A percentile compares a stretch with the other conserved stretches of the same genome.
phyloP scores from a whole-genome alignment of 2,797 vertebrate genomes.

The Alfaro cultratus region DNA sequence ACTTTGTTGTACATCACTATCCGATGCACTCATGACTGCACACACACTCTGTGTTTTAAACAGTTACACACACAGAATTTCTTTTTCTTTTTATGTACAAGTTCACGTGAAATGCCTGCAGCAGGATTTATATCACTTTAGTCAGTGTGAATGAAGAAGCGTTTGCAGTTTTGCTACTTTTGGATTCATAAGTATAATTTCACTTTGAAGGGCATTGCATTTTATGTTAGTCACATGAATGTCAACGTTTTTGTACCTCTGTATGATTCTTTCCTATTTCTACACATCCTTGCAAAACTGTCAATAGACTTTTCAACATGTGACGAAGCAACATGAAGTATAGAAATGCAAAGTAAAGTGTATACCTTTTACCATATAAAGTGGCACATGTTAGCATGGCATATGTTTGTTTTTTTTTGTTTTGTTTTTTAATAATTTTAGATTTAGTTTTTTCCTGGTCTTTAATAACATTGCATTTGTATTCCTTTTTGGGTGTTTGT shows the following conservation, averaged over 20 bases:
- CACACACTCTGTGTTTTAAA: slow-evolving; percentile 7
- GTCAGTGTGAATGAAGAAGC: neutral
- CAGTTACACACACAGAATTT: neutral
- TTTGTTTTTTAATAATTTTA: no score
- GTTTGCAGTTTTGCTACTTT: neutral
- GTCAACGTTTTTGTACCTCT: neutral
- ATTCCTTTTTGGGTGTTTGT: neutral
- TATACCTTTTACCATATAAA: neutral
- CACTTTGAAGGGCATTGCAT: neutral
- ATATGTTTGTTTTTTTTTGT: no score
- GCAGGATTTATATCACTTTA: slow-evolving; percentile 34
- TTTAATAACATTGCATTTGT: neutral
- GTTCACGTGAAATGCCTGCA: slow-evolving; percentile 36
- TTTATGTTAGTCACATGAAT: neutral
- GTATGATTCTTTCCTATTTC: neutral
- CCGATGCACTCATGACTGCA: slow-evolving; percentile 11
- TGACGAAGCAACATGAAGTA: neutral
- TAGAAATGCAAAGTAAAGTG: neutral
- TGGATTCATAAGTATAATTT: neutral
- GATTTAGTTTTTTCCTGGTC: neutral
- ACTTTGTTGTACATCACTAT: slow-evolving; percentile 35
- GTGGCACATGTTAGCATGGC: neutral
- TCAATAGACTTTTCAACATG: neutral
- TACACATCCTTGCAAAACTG: neutral
- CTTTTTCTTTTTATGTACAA: slow-evolving; percentile 25